Evolutionary conservation across 2,113 vertebrate species (phyloP), one percentile per base, ranked within the genome.

Genomic region (Hyaena hyaena): DNA sequence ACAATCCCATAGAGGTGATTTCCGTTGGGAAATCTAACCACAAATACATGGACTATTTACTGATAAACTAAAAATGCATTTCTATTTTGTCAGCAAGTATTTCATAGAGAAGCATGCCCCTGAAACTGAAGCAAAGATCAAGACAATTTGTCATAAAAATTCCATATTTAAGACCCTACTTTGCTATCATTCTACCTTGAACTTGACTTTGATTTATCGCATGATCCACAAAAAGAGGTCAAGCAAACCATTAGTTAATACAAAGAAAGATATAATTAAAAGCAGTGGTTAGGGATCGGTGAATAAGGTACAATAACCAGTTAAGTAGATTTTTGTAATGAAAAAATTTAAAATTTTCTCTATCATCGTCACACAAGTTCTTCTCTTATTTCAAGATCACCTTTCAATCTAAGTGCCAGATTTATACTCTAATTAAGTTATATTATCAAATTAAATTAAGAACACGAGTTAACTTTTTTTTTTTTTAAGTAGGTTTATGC

Each of bases 21-120:
- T 48, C 43, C 74, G 48, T 0, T 86, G 48, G 43, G 61, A 92
- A 88, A 73, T 82, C 16, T 93, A 3, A 77, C 24, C 61, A 79
- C 2, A 84, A 92, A 24, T 35, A n/a, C 0, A 50, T 58, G 76
- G 33, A 4, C 4, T 87, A n/a, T 79, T 81, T 93, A 73, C 9
- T 77, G 19, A 86, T 77, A 65, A 95, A 84, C 23, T 80, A 92
- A 95, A 96, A 95, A 73, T 73, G 26, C 69, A 15, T 55, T 95
- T 95, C 45, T 50, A 68, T 11, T 21, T 86, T 79, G 19, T 92
- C 71, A 73, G 19, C 15, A 93, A 82, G 19, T 63, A n/a, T 88
- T 69, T 93, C 65, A 45, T 63, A 50, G 0, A 79, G 23, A 91
- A 82, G 5, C 1, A n/a, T 84, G 33, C 21, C 16, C 15, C 10